Conservation (phyloP, 2,113 vertebrate species). For the Drymodes brunneopygia region DNA sequence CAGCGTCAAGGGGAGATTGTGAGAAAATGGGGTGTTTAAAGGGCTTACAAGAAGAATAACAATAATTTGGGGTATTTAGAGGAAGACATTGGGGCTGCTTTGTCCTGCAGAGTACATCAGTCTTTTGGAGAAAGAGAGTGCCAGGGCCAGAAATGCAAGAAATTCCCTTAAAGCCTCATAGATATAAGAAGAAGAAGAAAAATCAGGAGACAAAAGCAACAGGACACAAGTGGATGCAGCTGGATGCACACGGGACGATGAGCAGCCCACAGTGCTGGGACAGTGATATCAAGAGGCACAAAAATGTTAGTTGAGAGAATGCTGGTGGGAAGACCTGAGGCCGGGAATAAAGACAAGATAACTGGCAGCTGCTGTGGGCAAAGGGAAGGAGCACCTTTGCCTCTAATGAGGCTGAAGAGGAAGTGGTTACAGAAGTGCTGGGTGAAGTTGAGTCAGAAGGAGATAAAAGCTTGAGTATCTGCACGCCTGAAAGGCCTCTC, state of each 20-base stretch:
- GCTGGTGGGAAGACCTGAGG: background rate
- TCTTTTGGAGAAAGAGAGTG: fast-evolving
- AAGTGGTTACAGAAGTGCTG: background rate
- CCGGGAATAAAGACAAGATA: background rate
- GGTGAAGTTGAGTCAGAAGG: background rate
- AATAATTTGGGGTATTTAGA: background rate
- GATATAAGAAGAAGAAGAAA: background rate
- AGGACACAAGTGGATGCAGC: background rate
- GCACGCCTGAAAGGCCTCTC: background rate
- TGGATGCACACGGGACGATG: background rate
- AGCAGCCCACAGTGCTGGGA: background rate
- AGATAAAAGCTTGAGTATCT: constrained; percentile 7
- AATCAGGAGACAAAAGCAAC: background rate
- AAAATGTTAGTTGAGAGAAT: fast-evolving
- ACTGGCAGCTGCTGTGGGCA: background rate
- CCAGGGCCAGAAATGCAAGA: background rate
- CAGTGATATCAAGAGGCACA: background rate
- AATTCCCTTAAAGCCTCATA: background rate
- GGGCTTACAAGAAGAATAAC: background rate
- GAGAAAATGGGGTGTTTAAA: background rate
- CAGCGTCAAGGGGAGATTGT: too few species aligned
- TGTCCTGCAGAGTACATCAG: background rate
- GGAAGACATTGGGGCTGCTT: background rate
- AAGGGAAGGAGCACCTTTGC: background rate
- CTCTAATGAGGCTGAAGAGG: constrained; percentile 2